A percentile compares a stretch with the other conserved stretches of the same genome.
These are phyloP conservation scores for Apostichopus parvimensis DNA, from an alignment of 35 echinoderm and acorn worm genomes.

Conservation along the genomic window DNA sequence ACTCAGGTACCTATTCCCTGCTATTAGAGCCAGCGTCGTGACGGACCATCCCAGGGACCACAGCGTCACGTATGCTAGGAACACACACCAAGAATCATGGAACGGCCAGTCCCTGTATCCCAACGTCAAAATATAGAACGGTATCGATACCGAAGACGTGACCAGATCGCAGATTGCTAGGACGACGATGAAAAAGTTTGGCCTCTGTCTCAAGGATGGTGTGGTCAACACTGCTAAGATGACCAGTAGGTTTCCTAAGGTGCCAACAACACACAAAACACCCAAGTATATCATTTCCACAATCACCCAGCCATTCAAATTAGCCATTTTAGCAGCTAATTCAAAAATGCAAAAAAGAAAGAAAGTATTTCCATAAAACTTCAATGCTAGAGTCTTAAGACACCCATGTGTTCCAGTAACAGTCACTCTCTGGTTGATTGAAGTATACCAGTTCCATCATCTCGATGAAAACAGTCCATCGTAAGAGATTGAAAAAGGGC, in stretches of 20 bases:
- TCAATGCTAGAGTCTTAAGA: too few relatives aligned
- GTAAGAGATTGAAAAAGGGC: too few relatives aligned
- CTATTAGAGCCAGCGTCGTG: slow-evolving; percentile 62
- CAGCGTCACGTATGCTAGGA: slow-evolving; percentile 73
- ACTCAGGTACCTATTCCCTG: slow-evolving; percentile 71
- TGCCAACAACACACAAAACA: slow-evolving; percentile 60
- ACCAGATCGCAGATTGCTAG: slow-evolving; percentile 65
- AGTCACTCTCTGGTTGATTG: too few relatives aligned
- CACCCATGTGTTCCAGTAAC: too few relatives aligned
- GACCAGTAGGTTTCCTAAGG: slow-evolving; percentile 76
- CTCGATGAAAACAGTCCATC: too few relatives aligned
- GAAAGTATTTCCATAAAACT: too few relatives aligned
- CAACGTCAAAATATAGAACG: slow-evolving; percentile 71
- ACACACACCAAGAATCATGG: slow-evolving; percentile 30
- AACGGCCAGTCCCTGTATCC: slow-evolving; percentile 67
- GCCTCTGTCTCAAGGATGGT: slow-evolving; percentile 52
- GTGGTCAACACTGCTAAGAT: slow-evolving; percentile 71
- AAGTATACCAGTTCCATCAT: too few relatives aligned
- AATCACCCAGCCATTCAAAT: slow-evolving; percentile 35
- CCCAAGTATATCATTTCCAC: slow-evolving; percentile 62
- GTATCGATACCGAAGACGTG: slow-evolving; percentile 43
- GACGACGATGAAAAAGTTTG: slow-evolving; percentile 75
- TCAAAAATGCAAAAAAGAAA: too few relatives aligned
- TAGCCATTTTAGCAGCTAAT: neutral
- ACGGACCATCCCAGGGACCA: slow-evolving; percentile 73